A percentile compares a stretch with the other conserved stretches of the same genome.
phyloP scores from a whole-genome alignment of 2,797 vertebrate species.

The Rhabdomys pumilio region DNA sequence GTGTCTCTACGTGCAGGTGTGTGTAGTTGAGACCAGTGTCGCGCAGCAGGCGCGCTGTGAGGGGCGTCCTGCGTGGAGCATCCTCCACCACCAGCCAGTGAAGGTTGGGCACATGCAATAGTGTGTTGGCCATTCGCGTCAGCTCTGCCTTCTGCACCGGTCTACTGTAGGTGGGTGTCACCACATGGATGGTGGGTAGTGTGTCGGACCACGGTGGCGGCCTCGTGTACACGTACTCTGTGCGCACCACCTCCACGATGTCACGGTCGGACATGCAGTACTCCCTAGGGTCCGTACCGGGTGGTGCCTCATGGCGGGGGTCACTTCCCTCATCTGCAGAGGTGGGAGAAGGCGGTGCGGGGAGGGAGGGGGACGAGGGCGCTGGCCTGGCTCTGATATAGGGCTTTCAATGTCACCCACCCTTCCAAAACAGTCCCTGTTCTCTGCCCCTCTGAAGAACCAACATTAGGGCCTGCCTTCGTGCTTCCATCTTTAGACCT shows the following conservation, averaged over 20 bases:
- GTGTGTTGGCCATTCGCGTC: slow-evolving; percentile 96
- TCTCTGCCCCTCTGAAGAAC: neutral
- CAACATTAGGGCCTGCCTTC: neutral
- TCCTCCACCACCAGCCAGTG: slow-evolving; percentile 99
- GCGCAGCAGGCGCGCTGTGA: slow-evolving; percentile 95
- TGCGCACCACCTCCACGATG: slow-evolving; percentile 99
- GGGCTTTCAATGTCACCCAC: neutral
- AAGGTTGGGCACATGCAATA: slow-evolving; percentile 97
- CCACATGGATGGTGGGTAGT: slow-evolving; percentile 97
- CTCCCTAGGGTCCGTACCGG: slow-evolving; percentile 95
- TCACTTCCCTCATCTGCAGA: slow-evolving; percentile 95
- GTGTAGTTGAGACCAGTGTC: slow-evolving; percentile 99
- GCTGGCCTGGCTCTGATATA: neutral
- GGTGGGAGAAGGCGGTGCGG: neutral
- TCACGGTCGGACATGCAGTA: slow-evolving; percentile 98
- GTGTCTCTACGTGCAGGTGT: slow-evolving; percentile 98
- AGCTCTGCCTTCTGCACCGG: slow-evolving; percentile 98
- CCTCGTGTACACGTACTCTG: slow-evolving; percentile 97
- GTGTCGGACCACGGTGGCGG: slow-evolving; percentile 98
- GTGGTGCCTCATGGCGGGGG: slow-evolving; percentile 92
- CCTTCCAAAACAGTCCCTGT: neutral
- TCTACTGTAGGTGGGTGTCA: slow-evolving; percentile 98
- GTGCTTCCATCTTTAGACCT: neutral
- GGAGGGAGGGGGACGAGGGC: neutral
- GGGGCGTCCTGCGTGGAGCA: slow-evolving; percentile 94